Base-by-base conservation (phyloP, 2,888 invertebrate species). In the Panopea generosa region DNA sequence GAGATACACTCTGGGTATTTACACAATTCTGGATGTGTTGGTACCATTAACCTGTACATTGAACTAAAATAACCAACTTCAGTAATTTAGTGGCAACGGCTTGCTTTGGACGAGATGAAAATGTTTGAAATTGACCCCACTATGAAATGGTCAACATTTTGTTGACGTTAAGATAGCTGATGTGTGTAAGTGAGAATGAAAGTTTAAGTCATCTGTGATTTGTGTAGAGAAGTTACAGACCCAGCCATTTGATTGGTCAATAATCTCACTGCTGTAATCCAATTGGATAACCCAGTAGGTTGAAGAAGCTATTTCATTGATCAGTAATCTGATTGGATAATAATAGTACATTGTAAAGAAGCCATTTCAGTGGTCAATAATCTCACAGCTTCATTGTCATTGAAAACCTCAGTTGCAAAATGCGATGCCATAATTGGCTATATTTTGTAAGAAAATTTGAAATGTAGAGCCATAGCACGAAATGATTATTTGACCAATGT, bases 241-340 rank as follows among this genome's bases (percentile, higher is more conserved):
- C 43, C 45, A 65, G 65, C 72, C 72, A 60, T 72, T 72, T 72
- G 65, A 72, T 72, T 72, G 72, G 72, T 53, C 63, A 40, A 71
- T 56, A 65, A 26, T 16, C 16, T 18, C 47, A 47, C 18, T 18
- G 18, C n/a, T 47, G 33, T 11, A 33, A 47, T 47, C 4, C 16
- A 16, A 47, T 47, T 47, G 47, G 47, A 47, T 47, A 47, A 16
- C 20, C 16, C 16, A 3, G 16, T 4, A 47, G 20, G 4, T 3
- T 9, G 3, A 16, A 18, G 47, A 47, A 20, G 47, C 20, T 20
- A 47, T 47, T 47, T 33, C 4, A 47, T 47, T 47, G 47, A 16
- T 47, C 3, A 47, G 16, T 18, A 47, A 20, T 47, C 33, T 33
- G 33, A 33, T 33, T 33, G 33, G 33, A 33, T 33, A 33, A 33